phyloP scores from a whole-genome alignment of 1,140 invertebrate species.

The Chrysomallon squamiferum region DNA sequence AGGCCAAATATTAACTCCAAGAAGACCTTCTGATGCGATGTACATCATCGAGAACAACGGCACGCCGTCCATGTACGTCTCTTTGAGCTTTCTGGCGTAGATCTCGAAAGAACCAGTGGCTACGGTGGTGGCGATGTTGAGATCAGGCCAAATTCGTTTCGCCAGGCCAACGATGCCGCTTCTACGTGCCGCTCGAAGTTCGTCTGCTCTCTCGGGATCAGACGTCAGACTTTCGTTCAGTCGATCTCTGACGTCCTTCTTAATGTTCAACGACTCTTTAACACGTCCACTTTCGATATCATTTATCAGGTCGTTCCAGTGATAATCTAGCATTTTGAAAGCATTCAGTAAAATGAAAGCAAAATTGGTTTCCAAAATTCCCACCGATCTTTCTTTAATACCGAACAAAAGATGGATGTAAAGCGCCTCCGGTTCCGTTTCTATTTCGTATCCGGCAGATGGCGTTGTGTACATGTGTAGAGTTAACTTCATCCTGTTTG shows the following conservation, averaged over 20 bases:
- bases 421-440: conserved; percentile 12
- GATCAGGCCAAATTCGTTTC: conserved; percentile 16
- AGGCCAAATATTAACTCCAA: conserved; percentile 53
- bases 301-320: conserved; percentile 13
- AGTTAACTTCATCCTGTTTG: not conserved
- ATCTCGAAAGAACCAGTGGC: conserved; percentile 43
- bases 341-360: conserved; percentile 19
- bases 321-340: conserved; percentile 16
- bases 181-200: conserved; percentile 10
- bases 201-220: conserved; percentile 5
- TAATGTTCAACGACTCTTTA: not conserved
- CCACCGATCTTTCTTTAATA: conserved; percentile 20
- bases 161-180: conserved; percentile 17
- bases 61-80: conserved; percentile 39
- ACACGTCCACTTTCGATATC: conserved; percentile 19
- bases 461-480: not conserved
- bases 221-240: not conserved
- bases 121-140: too few relatives aligned
- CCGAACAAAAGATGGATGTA: conserved; percentile 18
- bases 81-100: conserved; percentile 36
- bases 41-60: conserved; percentile 52
- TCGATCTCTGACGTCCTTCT: not conserved
- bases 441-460: not conserved
- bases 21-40: conserved; percentile 53
- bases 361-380: conserved; percentile 29